phyloP scores from a whole-genome alignment of 1,140 invertebrate species.

The Drosophila saltans region DNA sequence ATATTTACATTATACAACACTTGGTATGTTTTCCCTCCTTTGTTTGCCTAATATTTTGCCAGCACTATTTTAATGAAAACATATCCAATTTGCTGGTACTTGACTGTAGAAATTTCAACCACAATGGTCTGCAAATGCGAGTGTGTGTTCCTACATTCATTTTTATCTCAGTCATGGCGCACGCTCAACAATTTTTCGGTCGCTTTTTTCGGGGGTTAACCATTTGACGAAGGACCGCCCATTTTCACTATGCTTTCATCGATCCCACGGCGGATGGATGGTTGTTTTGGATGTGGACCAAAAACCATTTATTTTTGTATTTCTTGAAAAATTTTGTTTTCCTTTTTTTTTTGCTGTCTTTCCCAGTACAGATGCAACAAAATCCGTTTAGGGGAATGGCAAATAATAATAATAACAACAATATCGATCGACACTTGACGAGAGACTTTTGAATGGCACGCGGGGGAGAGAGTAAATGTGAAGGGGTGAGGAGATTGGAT shows the following conservation, averaged over 20 bases:
- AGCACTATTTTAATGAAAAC: conserved; percentile 2
- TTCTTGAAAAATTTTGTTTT: conserved; percentile 39
- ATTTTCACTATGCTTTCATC: conserved; percentile 77
- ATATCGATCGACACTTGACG: conserved; percentile 56
- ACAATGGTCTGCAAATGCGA: conserved; percentile 8
- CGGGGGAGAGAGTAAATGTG: conserved; percentile 1
- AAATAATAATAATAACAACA: conserved; percentile 17
- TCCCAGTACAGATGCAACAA: conserved; percentile 46
- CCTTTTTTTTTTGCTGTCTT: conserved; percentile 5
- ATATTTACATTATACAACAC: too few relatives aligned
- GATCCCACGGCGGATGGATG: conserved; percentile 52
- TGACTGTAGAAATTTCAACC: conserved; percentile 22
- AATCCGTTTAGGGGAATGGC: conserved; percentile 19
- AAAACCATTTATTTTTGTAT: conserved; percentile 60
- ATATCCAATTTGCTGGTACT: background rate
- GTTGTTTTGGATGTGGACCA: conserved; percentile 44
- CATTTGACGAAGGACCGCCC: conserved; percentile 60
- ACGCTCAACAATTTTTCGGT: conserved; percentile 57
- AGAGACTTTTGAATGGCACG: conserved; percentile 30
- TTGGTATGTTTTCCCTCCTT: background rate
- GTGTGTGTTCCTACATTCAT: too few relatives aligned
- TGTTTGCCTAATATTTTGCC: background rate
- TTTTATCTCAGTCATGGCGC: conserved; percentile 60
- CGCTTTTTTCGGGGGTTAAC: conserved; percentile 7
- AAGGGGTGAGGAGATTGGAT: background rate